Evolutionary conservation across 2,113 vertebrate genomes (phyloP).

Genomic region (Gymnogyps californianus): DNA sequence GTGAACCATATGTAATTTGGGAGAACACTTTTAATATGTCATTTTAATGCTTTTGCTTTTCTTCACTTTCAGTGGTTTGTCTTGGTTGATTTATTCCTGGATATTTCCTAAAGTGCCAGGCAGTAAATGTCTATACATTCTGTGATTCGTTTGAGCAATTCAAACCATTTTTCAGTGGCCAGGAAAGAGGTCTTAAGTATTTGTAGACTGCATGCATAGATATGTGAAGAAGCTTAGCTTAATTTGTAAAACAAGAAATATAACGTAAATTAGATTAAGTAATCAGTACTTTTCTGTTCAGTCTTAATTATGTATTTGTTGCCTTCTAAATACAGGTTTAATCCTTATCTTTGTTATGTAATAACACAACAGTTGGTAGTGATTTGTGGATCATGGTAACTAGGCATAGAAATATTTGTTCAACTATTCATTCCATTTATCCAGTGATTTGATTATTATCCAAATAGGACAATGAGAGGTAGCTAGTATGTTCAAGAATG

Average conservation of each 20-base stretch:
- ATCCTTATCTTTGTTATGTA: neutral
- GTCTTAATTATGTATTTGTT: neutral
- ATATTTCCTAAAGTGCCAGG: neutral
- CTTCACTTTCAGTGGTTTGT: neutral
- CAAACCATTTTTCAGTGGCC: neutral
- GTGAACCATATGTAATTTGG: slow-evolving; percentile 22
- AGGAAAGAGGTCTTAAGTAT: neutral
- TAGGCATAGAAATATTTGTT: neutral
- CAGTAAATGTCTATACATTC: neutral
- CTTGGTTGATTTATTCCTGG: slow-evolving; percentile 15
- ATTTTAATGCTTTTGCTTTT: slow-evolving; percentile 22
- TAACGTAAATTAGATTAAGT: neutral
- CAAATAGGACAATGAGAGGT: neutral
- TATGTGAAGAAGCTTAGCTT: neutral
- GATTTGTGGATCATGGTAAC: neutral
- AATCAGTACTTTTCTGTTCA: neutral
- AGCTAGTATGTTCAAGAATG: neutral
- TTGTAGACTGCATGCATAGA: neutral
- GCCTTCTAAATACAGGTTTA: neutral
- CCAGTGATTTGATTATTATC: neutral
- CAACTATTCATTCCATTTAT: neutral
- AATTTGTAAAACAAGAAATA: slow-evolving; percentile 4
- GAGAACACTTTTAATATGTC: slow-evolving; percentile 3
- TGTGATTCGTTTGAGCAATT: neutral
- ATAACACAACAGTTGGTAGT: neutral